Base-by-base conservation (phyloP, 2,888 invertebrate genomes). In the Eilema sororculum region DNA sequence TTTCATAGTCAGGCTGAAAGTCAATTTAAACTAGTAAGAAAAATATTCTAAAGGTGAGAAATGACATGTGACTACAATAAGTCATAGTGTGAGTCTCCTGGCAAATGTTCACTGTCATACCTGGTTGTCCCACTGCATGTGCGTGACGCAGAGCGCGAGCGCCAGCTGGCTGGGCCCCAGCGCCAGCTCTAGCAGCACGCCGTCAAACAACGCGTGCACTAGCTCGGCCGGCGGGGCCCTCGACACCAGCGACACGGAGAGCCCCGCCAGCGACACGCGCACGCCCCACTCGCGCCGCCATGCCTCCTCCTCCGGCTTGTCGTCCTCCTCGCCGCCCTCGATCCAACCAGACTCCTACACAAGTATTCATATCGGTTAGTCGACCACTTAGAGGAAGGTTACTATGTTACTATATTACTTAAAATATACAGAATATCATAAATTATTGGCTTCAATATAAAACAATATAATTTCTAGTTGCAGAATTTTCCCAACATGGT, bases 61-160 rank as follows among this genome's bases (percentile, higher is more conserved):
- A 37, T 12, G 12, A 37, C n/a, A 12, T 37, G 37, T 37, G 37
- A 37, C 37, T 12, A 37, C 37, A 12, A 37, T 37, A 33, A 33
- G 37, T 37, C 37, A 37, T 12, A 37, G 12, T 37, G 37, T 0
- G 3, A 37, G 3, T 37, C 6, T 33, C 33, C 33, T 8, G 33
- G 33, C 33, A 33, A 28, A n/a, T n/a, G n/a, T n/a, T n/a, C n/a
- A n/a, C n/a, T n/a, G n/a, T n/a, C n/a, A n/a, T n/a, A 96, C 96
- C 95, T 97, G 98, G 93, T 98, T 98, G 93, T 98, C 98, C 86
- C 97, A 96, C 96, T 99, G 99, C 86, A 99, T 96, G 87, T 97
- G 97, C 71, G 96, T 96, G 24, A 99, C 97, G 83, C 96, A 97
- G 67, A 98, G 95, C 86, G 98, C 97, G 37, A 97, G 90, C 33